Percentiles rank a stretch among this genome's conserved stretches.
phyloP scores from a whole-genome alignment of 2,888 invertebrate species.

The Synanthedon vespiformis region DNA sequence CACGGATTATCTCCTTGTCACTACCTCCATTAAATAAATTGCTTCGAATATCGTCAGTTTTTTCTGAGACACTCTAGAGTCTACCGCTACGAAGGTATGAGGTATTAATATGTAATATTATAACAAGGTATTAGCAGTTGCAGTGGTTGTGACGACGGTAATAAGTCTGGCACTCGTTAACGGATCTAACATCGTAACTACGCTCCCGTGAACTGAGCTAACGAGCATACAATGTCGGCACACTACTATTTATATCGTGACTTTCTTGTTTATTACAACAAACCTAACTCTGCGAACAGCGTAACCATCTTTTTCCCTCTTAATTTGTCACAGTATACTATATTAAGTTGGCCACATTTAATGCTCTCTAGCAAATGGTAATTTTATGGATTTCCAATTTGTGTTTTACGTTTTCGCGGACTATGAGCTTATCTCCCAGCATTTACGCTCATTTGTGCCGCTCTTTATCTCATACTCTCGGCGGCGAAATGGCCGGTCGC shows the following conservation, averaged over 20 bases:
- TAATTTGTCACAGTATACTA: not conserved
- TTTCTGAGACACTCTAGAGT: not conserved
- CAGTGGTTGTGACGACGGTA: slow-evolving; percentile 20
- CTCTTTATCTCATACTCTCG: slow-evolving; percentile 11
- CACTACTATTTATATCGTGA: slow-evolving; percentile 11
- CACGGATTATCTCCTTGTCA: too few species aligned
- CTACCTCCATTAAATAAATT: too few species aligned
- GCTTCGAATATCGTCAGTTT: too few species aligned
- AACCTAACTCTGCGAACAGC: not conserved
- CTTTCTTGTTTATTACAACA: slow-evolving; percentile 9
- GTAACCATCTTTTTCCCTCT: not conserved
- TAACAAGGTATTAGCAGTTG: slow-evolving; percentile 32
- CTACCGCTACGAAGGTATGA: not conserved
- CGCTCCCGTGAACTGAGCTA: slow-evolving; percentile 18
- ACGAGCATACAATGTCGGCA: slow-evolving; percentile 31
- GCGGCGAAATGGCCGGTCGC: slow-evolving; percentile 17
- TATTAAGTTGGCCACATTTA: not conserved
- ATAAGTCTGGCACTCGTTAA: slow-evolving; percentile 40
- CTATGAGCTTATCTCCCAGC: not conserved
- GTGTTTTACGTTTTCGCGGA: not conserved
- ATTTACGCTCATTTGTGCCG: not conserved
- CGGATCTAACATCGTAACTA: slow-evolving; percentile 32
- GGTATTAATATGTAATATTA: slow-evolving; percentile 21
- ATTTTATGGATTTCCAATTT: not conserved
- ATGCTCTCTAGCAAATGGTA: not conserved